Evolutionary conservation across 1,140 invertebrate species (phyloP), one percentile per base, ranked within the genome.

Genomic region (Eumeta japonica): DNA sequence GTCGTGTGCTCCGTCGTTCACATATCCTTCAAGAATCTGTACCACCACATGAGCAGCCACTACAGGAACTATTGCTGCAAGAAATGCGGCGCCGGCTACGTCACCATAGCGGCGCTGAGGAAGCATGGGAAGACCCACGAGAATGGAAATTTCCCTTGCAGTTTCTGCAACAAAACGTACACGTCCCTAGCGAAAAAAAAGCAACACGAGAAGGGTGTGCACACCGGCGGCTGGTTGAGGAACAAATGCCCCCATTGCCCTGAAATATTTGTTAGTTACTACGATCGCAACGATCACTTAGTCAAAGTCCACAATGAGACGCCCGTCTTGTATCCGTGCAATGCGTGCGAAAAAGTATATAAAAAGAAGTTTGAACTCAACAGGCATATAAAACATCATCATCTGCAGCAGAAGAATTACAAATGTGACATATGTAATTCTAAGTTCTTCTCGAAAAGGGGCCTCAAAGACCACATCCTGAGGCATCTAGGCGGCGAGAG

Each of bases 231-330:
- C 1, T 74, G 70, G 70, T 24, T 68, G 20, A 49, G 65, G 32
- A 74, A 77, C 52, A 76, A 75, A 43, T 77, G 75, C 28, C 72
- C 70, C 0, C 67, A 74, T 14, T 77, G 75, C 41, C 67, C 72
- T 0, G 60, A 75, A 41, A 67, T 75, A 29, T 77, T 77, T 35
- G 60, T 63, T 10, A 66, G 57, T n/a, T 77, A 75, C 41, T 75
- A 74, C 45, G 65, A 73, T 33, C 33, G 70, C 2, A 62, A 55
- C 36, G 67, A 73, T 27, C 75, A 77, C 39, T 38, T 76, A 14
- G 62, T 67, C 0, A 64, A 67, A 46, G 60, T 61, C 0, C 74
- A 76, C 50, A 67, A 75, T 39, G 59, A 63, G 12, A 50, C 54
- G 1, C 60, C 63, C 0, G 37, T 71, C 3, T 36, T 72, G 1